Evolutionary conservation across 2,888 invertebrate genomes (phyloP).

Genomic region (Catocala sponsa): DNA sequence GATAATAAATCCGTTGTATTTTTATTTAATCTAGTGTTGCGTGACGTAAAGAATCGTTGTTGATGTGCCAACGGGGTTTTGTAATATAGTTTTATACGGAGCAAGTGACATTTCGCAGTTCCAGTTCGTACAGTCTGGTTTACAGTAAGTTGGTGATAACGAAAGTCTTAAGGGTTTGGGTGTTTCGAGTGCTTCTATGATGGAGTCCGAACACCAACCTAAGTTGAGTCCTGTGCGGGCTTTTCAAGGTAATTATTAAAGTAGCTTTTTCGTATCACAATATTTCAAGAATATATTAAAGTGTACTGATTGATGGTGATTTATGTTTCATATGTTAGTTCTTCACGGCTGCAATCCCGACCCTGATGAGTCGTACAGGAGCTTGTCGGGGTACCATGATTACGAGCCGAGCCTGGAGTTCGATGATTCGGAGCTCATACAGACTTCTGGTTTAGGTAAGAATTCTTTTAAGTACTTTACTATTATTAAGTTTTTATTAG

Average conservation of each 20-base stretch:
- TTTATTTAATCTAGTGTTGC: slow-evolving; percentile 19
- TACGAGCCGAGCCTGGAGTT: slow-evolving; percentile 98
- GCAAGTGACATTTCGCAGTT: slow-evolving; percentile 47
- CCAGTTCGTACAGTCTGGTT: slow-evolving; percentile 27
- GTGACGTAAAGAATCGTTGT: slow-evolving; percentile 32
- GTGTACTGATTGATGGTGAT: slow-evolving; percentile 1
- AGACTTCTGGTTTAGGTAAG: slow-evolving; percentile 91
- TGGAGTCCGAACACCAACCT: slow-evolving; percentile 80
- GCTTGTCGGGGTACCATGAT: slow-evolving; percentile 96
- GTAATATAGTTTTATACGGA: slow-evolving; percentile 28
- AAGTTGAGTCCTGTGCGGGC: slow-evolving; percentile 79
- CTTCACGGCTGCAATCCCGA: slow-evolving; percentile 75
- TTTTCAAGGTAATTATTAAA: slow-evolving; percentile 72
- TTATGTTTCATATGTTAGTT: slow-evolving; percentile 55
- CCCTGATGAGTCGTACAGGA: slow-evolving; percentile 94
- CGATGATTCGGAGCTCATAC: slow-evolving; percentile 96
- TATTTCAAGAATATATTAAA: too few relatives aligned
- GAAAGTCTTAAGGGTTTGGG: slow-evolving; percentile 38
- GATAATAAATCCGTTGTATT: slow-evolving; percentile 11
- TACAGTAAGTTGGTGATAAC: slow-evolving; percentile 41
- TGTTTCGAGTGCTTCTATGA: slow-evolving; percentile 49
- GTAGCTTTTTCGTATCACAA: too few relatives aligned
- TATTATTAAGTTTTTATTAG: slow-evolving; percentile 1
- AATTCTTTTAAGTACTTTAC: slow-evolving; percentile 13
- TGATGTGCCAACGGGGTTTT: slow-evolving; percentile 41